Base-by-base conservation (phyloP, 2,797 vertebrate species). In the Caiman crocodilus region DNA sequence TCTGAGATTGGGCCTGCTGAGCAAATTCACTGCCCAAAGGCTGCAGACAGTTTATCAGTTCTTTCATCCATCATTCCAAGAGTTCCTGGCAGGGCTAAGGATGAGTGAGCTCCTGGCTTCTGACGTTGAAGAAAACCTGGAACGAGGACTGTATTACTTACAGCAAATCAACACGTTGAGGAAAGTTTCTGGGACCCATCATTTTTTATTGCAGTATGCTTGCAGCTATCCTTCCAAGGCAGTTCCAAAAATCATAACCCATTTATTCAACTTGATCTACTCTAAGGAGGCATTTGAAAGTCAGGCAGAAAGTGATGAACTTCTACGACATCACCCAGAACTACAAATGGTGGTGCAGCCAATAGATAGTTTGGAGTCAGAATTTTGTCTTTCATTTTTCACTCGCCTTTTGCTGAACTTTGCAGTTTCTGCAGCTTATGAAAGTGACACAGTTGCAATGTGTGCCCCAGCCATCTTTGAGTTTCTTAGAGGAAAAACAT, bases 11-110 rank as follows among this genome's bases (percentile, higher is more conserved):
- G 92, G 74, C 61, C 71, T 98, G 35, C 78, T 97, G 82, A 97
- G 87, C 76, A 97, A 94, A 82, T 96, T 97, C 73, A 96, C 96
- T 17, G 95, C 95, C 57, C 97, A 97, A 92, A 95, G 96, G 71
- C 92, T 97, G 64, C 90, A 79, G 5, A 94, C 96, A 6, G 63
- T 94, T 87, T 97, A 94, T 42, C 87, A 64, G 61, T 97, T 97
- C 87, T 93, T 97, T 73, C 94, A 89, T 84, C 85, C 82, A 26
- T 74, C 85, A 3, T 97, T 97, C 67, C 96, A 98, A 86, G 96
- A 97, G 80, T 97, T 95, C 88, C 87, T 98, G 82, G 96, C 96
- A 64, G 96, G 86, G 14, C 88, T 55, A 88, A 87, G 90, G 79
- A 81, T 97, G 74, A 85, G 30, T 2, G 94, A 94, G 78, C 94